phyloP scores from a whole-genome alignment of 2,113 vertebrate species.

The Balaenoptera acutorostrata region DNA sequence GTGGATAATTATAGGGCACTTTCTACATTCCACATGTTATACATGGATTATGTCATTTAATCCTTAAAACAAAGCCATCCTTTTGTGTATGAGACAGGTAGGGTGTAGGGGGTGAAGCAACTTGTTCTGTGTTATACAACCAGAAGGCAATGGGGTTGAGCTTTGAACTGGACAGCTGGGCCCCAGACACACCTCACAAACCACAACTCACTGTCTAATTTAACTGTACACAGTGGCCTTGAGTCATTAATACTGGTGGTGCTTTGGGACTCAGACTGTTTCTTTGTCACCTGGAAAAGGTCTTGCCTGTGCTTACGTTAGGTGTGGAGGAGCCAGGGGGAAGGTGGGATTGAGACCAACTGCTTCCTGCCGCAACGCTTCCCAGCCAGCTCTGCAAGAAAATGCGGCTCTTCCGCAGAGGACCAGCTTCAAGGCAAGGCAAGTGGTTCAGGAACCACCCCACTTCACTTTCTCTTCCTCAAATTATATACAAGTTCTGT shows the following conservation, averaged over 20 bases:
- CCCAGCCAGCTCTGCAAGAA: background rate
- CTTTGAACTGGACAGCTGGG: background rate
- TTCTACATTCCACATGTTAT: background rate
- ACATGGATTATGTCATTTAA: slow-evolving; percentile 28
- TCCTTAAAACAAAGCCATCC: slow-evolving; percentile 39
- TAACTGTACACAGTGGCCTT: background rate
- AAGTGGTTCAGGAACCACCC: background rate
- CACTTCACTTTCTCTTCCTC: slow-evolving; percentile 12
- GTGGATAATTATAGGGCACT: background rate
- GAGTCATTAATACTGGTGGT: background rate
- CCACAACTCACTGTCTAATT: background rate
- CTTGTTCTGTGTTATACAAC: background rate
- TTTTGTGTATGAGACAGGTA: background rate
- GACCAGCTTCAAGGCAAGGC: background rate
- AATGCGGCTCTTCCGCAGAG: background rate
- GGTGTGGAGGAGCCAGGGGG: background rate
- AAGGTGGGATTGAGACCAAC: background rate
- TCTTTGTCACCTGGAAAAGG: slow-evolving; percentile 15
- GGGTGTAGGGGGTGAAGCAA: background rate
- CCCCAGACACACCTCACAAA: background rate
- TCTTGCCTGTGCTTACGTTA: background rate
- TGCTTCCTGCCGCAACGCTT: background rate
- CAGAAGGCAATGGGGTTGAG: background rate
- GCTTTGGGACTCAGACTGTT: background rate
- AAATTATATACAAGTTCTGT: slow-evolving; percentile 19